phyloP scores from a whole-genome alignment of 1,140 invertebrate genomes.

The Drosophila melanica region DNA sequence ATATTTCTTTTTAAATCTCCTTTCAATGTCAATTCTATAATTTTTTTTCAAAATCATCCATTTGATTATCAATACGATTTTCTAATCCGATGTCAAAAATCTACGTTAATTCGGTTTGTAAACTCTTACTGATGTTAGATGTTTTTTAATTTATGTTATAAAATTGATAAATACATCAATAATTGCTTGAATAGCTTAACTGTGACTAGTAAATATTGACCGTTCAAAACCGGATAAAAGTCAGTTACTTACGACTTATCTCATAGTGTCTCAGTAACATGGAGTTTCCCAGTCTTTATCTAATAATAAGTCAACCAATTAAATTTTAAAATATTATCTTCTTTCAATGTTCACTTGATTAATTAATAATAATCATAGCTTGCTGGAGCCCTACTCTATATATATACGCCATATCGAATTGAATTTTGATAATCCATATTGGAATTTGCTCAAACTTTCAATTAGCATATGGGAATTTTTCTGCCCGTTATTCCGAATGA shows the following conservation, averaged over 20 bases:
- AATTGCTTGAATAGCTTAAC: too few relatives aligned
- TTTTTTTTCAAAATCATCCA: too few relatives aligned
- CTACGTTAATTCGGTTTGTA: too few relatives aligned
- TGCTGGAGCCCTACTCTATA: neutral
- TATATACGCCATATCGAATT: neutral
- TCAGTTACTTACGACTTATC: neutral
- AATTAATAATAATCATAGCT: slow-evolving; percentile 1
- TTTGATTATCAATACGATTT: too few relatives aligned
- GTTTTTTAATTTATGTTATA: too few relatives aligned
- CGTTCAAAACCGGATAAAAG: neutral
- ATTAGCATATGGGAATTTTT: slow-evolving; percentile 16
- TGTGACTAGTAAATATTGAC: too few relatives aligned
- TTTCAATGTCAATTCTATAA: too few relatives aligned
- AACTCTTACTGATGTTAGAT: too few relatives aligned
- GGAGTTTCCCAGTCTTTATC: neutral
- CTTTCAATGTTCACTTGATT: neutral
- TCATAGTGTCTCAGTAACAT: neutral
- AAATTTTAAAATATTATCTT: too few relatives aligned
- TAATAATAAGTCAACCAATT: neutral
- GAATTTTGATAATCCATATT: slow-evolving; percentile 5
- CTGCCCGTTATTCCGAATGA: neutral
- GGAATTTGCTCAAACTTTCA: slow-evolving; percentile 7
- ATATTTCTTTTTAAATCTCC: too few relatives aligned
- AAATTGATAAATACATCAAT: too few relatives aligned
- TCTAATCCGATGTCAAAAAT: too few relatives aligned